phyloP scores from a whole-genome alignment of 2,888 invertebrate genomes.

The Eristalis tenax region DNA sequence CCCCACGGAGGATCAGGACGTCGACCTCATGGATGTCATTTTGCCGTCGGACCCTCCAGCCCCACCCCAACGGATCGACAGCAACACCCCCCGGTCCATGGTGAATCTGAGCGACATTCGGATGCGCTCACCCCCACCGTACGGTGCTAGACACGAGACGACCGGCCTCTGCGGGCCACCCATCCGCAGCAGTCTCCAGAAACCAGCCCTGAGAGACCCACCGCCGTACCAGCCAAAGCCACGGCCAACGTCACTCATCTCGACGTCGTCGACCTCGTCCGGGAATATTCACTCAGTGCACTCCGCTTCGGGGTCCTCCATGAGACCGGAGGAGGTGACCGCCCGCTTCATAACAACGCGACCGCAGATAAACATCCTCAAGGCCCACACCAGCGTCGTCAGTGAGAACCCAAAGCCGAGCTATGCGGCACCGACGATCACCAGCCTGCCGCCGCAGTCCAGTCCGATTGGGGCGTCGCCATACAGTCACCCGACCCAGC shows the following conservation, averaged over 20 bases:
- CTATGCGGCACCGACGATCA: slow-evolving; percentile 82
- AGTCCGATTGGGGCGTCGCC: slow-evolving; percentile 73
- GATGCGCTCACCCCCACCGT: slow-evolving; percentile 85
- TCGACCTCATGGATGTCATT: slow-evolving; percentile 81
- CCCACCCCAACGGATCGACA: slow-evolving; percentile 87
- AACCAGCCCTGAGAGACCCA: slow-evolving; percentile 82
- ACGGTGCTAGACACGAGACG: slow-evolving; percentile 85
- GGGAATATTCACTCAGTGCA: slow-evolving; percentile 81
- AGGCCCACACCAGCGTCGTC: slow-evolving; percentile 88
- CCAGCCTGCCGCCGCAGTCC: slow-evolving; percentile 74
- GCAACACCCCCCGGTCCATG: slow-evolving; percentile 82
- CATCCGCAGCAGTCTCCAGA: slow-evolving; percentile 72
- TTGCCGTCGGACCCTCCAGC: slow-evolving; percentile 84
- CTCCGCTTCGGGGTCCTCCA: slow-evolving; percentile 78
- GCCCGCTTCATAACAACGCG: slow-evolving; percentile 90
- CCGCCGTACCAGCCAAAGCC: slow-evolving; percentile 85
- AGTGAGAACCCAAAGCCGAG: slow-evolving; percentile 85
- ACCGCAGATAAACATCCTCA: slow-evolving; percentile 89
- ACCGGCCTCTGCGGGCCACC: slow-evolving; percentile 81
- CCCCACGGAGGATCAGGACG: slow-evolving; percentile 83
- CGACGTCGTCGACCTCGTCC: slow-evolving; percentile 76
- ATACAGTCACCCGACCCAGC: slow-evolving; percentile 77
- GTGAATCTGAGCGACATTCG: slow-evolving; percentile 81
- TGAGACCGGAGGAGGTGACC: slow-evolving; percentile 86
- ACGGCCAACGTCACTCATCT: slow-evolving; percentile 81